These are phyloP conservation scores for Emydoidea blandingii DNA, from an alignment of 2,797 vertebrate species.

Conservation along the genomic window DNA sequence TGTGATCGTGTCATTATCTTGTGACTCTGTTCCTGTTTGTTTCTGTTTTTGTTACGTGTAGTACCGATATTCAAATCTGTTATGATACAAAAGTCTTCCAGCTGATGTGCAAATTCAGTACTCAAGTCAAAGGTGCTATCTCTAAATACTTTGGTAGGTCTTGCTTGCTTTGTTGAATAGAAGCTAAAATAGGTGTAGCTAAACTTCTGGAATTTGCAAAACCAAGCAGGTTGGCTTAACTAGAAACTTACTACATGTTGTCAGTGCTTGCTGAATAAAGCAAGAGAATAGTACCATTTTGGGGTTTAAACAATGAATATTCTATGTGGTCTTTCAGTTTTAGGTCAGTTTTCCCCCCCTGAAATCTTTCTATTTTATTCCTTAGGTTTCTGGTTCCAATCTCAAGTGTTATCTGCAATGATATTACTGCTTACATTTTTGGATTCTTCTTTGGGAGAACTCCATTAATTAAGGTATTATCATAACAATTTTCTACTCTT, in stretches of 20 bases:
- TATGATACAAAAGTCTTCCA: not conserved
- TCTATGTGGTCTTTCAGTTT: not conserved
- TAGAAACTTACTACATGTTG: not conserved
- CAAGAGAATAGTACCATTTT: not conserved
- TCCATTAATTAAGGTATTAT: constrained; percentile 94
- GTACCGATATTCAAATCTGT: not conserved
- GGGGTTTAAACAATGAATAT: not conserved
- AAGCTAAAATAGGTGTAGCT: not conserved
- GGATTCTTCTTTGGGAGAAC: constrained; percentile 99
- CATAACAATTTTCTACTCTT: not conserved
- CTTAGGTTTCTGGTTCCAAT: constrained; percentile 97
- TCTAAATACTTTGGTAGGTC: not conserved
- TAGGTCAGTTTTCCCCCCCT: constrained; percentile 23
- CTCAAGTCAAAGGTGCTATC: not conserved
- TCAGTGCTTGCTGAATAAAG: not conserved
- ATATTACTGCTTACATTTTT: constrained; percentile 97
- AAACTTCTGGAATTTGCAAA: not conserved
- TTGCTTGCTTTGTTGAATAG: constrained; percentile 3
- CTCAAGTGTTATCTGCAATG: constrained; percentile 98
- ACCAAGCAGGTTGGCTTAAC: accelerated
- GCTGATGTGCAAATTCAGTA: not conserved
- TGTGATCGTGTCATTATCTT: not conserved
- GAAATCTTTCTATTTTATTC: constrained; percentile 44
- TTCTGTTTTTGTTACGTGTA: constrained; percentile 6
- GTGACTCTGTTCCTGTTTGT: constrained; percentile 11